Base-by-base conservation (phyloP, 2,888 invertebrate species). In the Watsonalla binaria region DNA sequence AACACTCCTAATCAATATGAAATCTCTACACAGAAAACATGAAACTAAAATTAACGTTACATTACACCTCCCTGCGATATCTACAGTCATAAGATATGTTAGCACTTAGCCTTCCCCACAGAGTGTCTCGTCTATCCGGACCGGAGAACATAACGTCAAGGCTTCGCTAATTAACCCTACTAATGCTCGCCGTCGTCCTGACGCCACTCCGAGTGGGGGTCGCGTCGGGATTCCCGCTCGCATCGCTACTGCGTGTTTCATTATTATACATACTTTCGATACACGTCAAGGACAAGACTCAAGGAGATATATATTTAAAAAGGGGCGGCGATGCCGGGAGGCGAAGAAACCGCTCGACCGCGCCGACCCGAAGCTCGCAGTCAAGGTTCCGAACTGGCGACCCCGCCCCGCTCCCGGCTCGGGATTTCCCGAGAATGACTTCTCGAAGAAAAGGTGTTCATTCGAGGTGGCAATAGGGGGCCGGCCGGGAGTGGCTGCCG, bases 11-110 rank as follows among this genome's bases (percentile, higher is more conserved):
- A n/a, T 78, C 76, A 81, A 78, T 85, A 84, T 80, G 84, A 85
- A 86, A 86, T 84, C 77, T 81, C 84, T 86, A 87, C 78, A 84
- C 85, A 84, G 80, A 85, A 86, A 87, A 84, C 77, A 84, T 85
- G 80, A 68, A 87, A 90, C 87, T 89, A 87, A 89, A 86, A 83
- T 82, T 82, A 84, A 80, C 72, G 79, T 81, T 83, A 83, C 76
- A 80, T 76, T 74, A 79, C 63, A 68, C 76, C 74, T 75, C 73
- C 72, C 75, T 64, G 66, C 66, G 66, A 78, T 78, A 82, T 78
- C 79, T 82, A 84, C 78, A 80, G 70, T 78, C 81, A 74, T 78
- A 85, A 86, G 87, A 88, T 89, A 89, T 88, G 89, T 89, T 79
- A 85, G 86, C 85, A 82, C 76, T 72, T 73, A 73, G 71, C 75